Evolutionary conservation across 1,140 invertebrate genomes (phyloP).

Genomic region (Hypsibius dujardini): DNA sequence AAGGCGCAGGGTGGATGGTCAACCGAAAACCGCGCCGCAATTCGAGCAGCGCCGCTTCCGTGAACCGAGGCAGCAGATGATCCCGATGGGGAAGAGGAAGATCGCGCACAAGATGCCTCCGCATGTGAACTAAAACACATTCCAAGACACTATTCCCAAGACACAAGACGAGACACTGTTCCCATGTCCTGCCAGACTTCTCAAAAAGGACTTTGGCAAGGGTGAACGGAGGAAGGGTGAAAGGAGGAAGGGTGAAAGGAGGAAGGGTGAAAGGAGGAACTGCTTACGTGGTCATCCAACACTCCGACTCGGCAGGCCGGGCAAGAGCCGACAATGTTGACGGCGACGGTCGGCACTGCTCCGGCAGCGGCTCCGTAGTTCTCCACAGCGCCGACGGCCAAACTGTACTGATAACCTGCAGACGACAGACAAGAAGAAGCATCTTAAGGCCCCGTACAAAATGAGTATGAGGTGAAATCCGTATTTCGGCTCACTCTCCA

Average conservation of each 20-base stretch:
- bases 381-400: background rate
- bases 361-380: background rate
- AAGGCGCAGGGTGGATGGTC: slow-evolving; percentile 17
- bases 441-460: too few species aligned
- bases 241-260: too few species aligned
- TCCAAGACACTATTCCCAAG: too few species aligned
- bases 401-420: slow-evolving; percentile 1
- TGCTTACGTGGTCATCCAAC: slow-evolving; percentile 49
- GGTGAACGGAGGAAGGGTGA: too few species aligned
- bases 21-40: slow-evolving; percentile 56
- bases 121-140: slow-evolving; percentile 42
- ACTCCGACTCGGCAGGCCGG: slow-evolving; percentile 61
- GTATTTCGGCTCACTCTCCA: too few species aligned
- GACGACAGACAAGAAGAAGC: too few species aligned
- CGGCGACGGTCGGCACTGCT: slow-evolving; percentile 36
- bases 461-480: too few species aligned
- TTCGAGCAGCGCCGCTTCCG: slow-evolving; percentile 60
- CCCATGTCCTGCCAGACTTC: too few species aligned
- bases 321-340: slow-evolving; percentile 56
- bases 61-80: slow-evolving; percentile 57
- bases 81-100: slow-evolving; percentile 62
- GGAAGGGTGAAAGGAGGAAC: background rate
- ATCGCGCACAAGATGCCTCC: slow-evolving; percentile 62
- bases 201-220: too few species aligned
- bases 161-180: too few species aligned